These are phyloP conservation scores for Cirrhinus molitorella DNA, from an alignment of 2,797 vertebrate genomes.

Conservation along the genomic window DNA sequence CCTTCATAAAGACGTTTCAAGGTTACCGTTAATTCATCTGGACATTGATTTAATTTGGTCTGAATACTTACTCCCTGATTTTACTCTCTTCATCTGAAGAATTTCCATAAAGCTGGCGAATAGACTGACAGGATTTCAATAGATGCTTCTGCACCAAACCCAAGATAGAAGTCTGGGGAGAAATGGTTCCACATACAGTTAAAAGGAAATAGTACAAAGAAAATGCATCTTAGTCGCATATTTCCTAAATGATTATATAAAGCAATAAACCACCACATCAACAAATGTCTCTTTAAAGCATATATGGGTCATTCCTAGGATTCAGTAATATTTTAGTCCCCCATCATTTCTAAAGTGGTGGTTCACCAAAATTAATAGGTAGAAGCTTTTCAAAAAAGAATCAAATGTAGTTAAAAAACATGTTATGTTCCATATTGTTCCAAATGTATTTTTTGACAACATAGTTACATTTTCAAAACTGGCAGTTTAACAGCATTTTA, in stretches of 20 bases:
- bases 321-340: too few species aligned
- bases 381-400: too few species aligned
- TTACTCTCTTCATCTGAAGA: slow-evolving; percentile 78
- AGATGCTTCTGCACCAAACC: slow-evolving; percentile 80
- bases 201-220: neutral
- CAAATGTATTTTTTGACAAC: too few species aligned
- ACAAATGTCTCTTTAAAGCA: neutral
- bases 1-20: neutral
- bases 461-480: neutral
- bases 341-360: too few species aligned
- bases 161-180: slow-evolving; percentile 75
- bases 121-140: slow-evolving; percentile 84
- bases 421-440: too few species aligned
- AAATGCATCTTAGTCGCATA: neutral
- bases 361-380: too few species aligned
- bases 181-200: slow-evolving; percentile 55
- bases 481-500: neutral
- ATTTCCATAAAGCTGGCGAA: slow-evolving; percentile 82
- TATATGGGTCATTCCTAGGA: too few species aligned
- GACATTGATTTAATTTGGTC: neutral
- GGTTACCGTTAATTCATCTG: neutral
- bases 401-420: too few species aligned
- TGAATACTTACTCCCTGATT: slow-evolving; percentile 89
- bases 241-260: neutral
- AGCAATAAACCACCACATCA: neutral